phyloP scores from a whole-genome alignment of 2,797 vertebrate genomes.

The Gambusia yucatana region DNA sequence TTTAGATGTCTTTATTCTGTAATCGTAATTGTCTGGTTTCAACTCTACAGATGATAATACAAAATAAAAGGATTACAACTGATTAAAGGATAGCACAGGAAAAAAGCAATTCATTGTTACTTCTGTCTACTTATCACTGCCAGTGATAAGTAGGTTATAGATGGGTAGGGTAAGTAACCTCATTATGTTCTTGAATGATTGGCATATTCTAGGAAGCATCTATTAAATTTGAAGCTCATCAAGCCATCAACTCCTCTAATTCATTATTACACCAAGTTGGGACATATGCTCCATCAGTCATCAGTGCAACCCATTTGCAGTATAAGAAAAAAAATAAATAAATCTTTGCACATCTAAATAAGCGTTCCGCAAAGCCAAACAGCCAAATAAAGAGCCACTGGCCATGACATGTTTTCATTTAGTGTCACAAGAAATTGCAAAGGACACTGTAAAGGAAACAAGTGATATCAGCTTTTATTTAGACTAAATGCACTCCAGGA shows the following conservation, averaged over 20 bases:
- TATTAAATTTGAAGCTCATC: constrained; percentile 50
- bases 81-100: constrained; percentile 1
- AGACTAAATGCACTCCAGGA: background rate
- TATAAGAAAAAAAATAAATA: background rate
- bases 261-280: constrained; percentile 43
- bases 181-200: constrained; percentile 47
- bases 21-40: background rate
- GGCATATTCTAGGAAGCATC: constrained; percentile 49
- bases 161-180: constrained; percentile 31
- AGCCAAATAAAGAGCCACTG: background rate
- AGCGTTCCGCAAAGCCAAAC: constrained; percentile 10
- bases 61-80: background rate
- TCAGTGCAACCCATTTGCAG: constrained; percentile 10
- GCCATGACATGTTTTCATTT: background rate
- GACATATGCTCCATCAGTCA: constrained; percentile 42
- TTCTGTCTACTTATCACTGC: constrained; percentile 2
- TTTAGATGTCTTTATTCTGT: background rate
- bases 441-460: background rate
- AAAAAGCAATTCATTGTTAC: background rate
- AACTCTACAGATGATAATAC: background rate
- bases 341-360: background rate
- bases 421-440: background rate
- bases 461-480: constrained; percentile 5
- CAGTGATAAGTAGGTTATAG: constrained; percentile 7
- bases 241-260: constrained; percentile 48